Evolutionary conservation across 2,113 vertebrate species (phyloP).

Genomic region (Sterrhoptilus dennistouni): DNA sequence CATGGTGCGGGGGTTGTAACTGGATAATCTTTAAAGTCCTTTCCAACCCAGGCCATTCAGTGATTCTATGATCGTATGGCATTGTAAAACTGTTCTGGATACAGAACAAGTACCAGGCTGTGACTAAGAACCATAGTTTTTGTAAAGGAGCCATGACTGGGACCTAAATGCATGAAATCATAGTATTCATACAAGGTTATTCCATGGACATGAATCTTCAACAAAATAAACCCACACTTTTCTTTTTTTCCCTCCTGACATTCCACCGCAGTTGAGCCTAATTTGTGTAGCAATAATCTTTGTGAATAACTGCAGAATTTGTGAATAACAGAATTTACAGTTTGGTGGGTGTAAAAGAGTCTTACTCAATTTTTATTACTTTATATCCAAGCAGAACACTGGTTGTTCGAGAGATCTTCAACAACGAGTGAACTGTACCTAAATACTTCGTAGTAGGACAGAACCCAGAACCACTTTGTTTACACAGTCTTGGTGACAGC

Average conservation of each 20-base stretch:
- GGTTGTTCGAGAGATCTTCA: not conserved
- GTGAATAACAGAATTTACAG: not conserved
- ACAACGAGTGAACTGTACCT: not conserved
- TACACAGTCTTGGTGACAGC: not conserved
- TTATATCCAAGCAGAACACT: not conserved
- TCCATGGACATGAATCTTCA: not conserved
- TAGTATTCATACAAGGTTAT: not conserved
- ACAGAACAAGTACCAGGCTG: not conserved
- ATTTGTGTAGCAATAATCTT: not conserved
- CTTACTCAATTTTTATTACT: not conserved
- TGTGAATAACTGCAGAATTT: not conserved
- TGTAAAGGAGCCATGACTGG: not conserved
- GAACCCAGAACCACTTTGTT: not conserved
- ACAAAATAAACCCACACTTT: not conserved
- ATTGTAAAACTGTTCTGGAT: not conserved
- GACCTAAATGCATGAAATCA: not conserved
- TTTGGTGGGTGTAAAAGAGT: not conserved
- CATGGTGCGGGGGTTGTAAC: not conserved
- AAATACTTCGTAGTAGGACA: not conserved
- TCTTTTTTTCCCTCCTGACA: not conserved
- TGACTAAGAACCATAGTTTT: not conserved
- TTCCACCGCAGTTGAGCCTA: not conserved
- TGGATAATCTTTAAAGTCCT: not conserved
- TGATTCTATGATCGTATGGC: not conserved
- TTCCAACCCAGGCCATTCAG: not conserved